Percentiles rank a stretch among this genome's conserved stretches.
Evolutionary conservation across 1,140 invertebrate species (phyloP).

Genomic region (Oreohelix idahoensis): DNA sequence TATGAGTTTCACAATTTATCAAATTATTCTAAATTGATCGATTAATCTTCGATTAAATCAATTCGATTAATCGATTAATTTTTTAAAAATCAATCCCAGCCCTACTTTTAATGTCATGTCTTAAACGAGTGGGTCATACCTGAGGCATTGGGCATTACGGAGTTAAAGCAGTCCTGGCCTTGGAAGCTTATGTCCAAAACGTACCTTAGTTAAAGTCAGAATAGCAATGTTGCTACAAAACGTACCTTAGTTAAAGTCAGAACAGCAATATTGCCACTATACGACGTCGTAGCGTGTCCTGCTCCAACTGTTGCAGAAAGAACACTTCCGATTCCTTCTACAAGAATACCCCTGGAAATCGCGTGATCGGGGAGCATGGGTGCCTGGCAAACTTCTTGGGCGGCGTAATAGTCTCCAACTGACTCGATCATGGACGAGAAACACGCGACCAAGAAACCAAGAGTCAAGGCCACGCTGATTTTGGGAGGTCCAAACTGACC

Average conservation of each 20-base stretch:
- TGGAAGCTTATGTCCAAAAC: too few species aligned
- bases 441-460: slow-evolving; percentile 71
- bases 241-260: slow-evolving; percentile 58
- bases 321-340: slow-evolving; percentile 87
- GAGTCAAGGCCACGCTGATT: slow-evolving; percentile 65
- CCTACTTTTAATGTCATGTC: too few species aligned
- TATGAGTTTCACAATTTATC: too few species aligned
- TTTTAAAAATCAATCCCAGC: too few species aligned
- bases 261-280: slow-evolving; percentile 70
- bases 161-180: too few species aligned
- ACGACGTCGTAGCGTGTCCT: slow-evolving; percentile 89
- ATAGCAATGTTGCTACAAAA: not conserved
- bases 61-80: too few species aligned
- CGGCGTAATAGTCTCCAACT: slow-evolving; percentile 73
- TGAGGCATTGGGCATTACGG: too few species aligned
- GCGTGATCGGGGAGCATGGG: slow-evolving; percentile 71
- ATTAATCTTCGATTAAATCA: too few species aligned
- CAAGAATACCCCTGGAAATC: slow-evolving; percentile 82
- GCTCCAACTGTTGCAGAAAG: slow-evolving; percentile 86
- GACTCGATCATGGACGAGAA: slow-evolving; percentile 72
- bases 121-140: too few species aligned
- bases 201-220: too few species aligned
- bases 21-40: too few species aligned
- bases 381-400: slow-evolving; percentile 66
- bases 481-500: slow-evolving; percentile 72